phyloP scores from a whole-genome alignment of 2,797 vertebrate genomes.

The Hybognathus amarus region DNA sequence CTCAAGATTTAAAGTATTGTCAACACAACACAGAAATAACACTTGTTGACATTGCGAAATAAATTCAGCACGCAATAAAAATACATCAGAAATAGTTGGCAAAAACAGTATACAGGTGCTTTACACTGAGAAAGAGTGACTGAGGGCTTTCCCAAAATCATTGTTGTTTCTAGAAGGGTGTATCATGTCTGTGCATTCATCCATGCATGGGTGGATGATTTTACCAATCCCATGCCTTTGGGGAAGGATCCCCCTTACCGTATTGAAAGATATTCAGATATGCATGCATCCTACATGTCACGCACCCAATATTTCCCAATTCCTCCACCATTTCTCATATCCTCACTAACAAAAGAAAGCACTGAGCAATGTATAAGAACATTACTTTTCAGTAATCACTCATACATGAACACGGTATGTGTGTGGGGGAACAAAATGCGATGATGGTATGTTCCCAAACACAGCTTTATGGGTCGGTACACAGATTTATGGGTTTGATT shows the following conservation, averaged over 20 bases:
- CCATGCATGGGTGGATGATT: slow-evolving; percentile 68
- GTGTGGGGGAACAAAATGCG: slow-evolving; percentile 25
- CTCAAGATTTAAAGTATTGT: slow-evolving; percentile 10
- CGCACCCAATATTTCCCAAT: slow-evolving; percentile 35
- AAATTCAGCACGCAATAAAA: slow-evolving; percentile 7
- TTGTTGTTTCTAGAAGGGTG: slow-evolving; percentile 68
- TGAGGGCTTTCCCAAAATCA: slow-evolving; percentile 65
- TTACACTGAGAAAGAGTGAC: slow-evolving; percentile 63
- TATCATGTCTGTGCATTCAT: slow-evolving; percentile 68
- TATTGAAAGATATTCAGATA: neutral
- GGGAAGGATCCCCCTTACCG: slow-evolving; percentile 51
- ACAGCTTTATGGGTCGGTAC: slow-evolving; percentile 36
- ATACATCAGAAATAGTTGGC: slow-evolving; percentile 12
- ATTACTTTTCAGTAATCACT: neutral
- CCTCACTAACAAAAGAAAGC: slow-evolving; percentile 54
- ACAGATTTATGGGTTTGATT: slow-evolving; percentile 58
- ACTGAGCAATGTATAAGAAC: too few species aligned
- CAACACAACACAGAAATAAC: slow-evolving; percentile 19
- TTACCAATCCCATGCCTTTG: slow-evolving; percentile 57
- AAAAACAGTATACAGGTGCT: slow-evolving; percentile 42
- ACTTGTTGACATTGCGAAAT: slow-evolving; percentile 3
- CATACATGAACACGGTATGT: neutral
- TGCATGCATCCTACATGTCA: slow-evolving; percentile 56
- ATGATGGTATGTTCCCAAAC: slow-evolving; percentile 34
- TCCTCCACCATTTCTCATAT: slow-evolving; percentile 64